Evolutionary conservation across 2,888 invertebrate genomes (phyloP).

Genomic region (Oligia fasciuncula): DNA sequence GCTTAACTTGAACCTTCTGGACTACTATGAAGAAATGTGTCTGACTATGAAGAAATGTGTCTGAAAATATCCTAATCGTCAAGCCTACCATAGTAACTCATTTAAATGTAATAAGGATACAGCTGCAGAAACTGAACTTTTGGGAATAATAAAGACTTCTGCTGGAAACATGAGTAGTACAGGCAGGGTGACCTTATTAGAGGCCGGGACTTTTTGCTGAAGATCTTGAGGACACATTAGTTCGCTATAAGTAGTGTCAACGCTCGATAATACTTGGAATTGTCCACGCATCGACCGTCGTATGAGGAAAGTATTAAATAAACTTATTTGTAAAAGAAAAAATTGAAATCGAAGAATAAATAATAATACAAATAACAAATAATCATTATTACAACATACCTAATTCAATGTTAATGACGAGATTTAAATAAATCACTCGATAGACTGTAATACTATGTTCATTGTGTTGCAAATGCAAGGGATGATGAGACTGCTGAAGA

Average conservation of each 20-base stretch:
- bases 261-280: slow-evolving; percentile 46
- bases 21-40: background rate
- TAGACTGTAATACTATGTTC: background rate
- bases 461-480: no score
- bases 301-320: slow-evolving; percentile 10
- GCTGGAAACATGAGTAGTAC: background rate
- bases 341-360: background rate
- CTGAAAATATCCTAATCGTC: background rate
- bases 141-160: background rate
- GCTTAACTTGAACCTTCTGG: background rate
- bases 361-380: no score
- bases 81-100: background rate
- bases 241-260: slow-evolving; percentile 34
- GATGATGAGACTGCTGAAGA: no score
- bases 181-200: background rate
- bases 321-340: background rate
- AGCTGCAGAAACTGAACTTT: background rate
- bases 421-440: background rate
- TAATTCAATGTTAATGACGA: background rate
- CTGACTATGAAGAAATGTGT: background rate
- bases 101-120: background rate
- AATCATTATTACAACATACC: no score
- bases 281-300: slow-evolving; percentile 3
- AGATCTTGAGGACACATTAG: slow-evolving; percentile 27
- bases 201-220: slow-evolving; percentile 15